Base-by-base conservation (phyloP, 2,797 vertebrate genomes). In the Ataeniobius toweri region DNA sequence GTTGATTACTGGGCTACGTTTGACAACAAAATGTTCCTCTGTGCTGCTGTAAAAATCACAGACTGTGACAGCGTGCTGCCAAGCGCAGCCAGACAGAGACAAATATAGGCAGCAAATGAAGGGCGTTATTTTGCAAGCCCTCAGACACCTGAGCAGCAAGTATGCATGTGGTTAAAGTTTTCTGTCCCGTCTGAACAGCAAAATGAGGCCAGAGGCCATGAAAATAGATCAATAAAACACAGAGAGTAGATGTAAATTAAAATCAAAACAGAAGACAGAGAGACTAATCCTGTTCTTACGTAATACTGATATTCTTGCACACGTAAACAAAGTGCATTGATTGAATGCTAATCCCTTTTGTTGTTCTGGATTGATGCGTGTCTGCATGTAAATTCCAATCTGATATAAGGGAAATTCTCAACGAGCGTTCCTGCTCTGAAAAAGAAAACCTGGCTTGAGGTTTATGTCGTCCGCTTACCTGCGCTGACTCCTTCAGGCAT, bases 211-310 rank as follows among this genome's bases (percentile, higher is more conserved):
- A 75, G 16, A 31, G 67, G 22, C 63, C 44, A 73, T 31, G 77
- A 44, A 79, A 0, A 7, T 36, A 51, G 18, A 56, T 41, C 22
- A 14, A 58, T 18, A 16, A n/a, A 58, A n/a, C 72, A 13, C 41
- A 51, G 20, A 81, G 61, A 77, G 73, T 36, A 75, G 46, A 71
- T 74, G 41, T 71, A 67, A 85, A 77, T 77, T 61, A 10, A 79
- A 78, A 63, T 63, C 48, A 56, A 53, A 73, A 10, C 0, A 0
- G 18, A 46, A 44, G 16, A 75, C 67, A 72, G 51, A 26, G 22
- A 86, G 20, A 70, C 26, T 70, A 58, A 75, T 46, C 73, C 44
- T 50, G 26, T 24, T 63, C 18, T 75, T 75, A 36, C 26, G n/a
- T 56, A 70, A 58, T 46, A 7, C 53, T 31, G 58, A 24, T n/a